Conservation (phyloP, 2,113 vertebrate species). For the Gallinago media region DNA sequence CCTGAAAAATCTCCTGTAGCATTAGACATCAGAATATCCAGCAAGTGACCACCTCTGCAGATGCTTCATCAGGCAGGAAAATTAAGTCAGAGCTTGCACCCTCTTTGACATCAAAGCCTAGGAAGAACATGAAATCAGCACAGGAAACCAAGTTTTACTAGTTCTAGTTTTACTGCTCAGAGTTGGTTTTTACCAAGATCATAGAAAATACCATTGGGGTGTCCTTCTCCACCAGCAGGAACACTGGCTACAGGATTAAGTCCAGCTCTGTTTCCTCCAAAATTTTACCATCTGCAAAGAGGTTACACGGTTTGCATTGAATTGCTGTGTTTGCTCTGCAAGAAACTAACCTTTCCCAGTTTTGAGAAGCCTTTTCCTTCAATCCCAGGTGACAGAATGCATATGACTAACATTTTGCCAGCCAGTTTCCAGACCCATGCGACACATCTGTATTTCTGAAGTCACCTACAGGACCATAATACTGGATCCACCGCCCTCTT, state of each 20-base stretch:
- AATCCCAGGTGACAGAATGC: fast-evolving
- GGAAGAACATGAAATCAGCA: neutral
- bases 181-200: neutral
- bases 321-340: fast-evolving
- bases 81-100: neutral
- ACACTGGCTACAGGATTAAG: neutral
- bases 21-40: neutral
- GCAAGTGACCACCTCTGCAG: neutral
- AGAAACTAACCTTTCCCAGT: neutral
- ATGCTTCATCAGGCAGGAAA: neutral
- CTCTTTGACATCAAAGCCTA: neutral
- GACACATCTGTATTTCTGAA: neutral
- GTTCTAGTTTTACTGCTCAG: neutral
- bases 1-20: neutral
- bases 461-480: fast-evolving
- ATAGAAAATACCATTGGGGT: neutral
- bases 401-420: neutral
- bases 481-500: neutral
- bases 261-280: neutral
- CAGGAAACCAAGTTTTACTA: neutral
- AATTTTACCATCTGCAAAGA: neutral
- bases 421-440: neutral
- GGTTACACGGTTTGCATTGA: neutral
- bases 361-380: neutral
- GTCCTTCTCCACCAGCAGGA: neutral